A percentile compares a stretch with the other conserved stretches of the same genome.
phyloP scores from a whole-genome alignment of 2,888 invertebrate species.

The Protonemura montana region DNA sequence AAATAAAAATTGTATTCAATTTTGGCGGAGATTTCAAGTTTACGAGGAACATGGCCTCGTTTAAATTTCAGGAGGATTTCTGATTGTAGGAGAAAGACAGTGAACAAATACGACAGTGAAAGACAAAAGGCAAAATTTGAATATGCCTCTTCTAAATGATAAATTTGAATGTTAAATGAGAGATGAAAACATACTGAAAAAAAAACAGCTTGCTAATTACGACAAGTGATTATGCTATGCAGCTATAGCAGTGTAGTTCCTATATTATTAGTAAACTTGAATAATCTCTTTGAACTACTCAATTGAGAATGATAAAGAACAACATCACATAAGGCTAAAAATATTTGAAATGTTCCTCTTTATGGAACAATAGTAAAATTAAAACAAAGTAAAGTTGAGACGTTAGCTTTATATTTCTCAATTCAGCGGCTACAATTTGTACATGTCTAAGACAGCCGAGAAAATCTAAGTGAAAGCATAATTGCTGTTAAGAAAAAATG shows the following conservation, averaged over 20 bases:
- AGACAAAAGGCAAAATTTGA: too few species aligned
- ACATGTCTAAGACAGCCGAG: neutral
- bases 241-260: neutral
- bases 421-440: neutral
- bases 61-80: too few species aligned
- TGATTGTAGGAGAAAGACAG: too few species aligned
- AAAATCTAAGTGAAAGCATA: neutral
- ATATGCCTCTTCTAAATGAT: neutral
- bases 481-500: neutral
- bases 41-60: too few species aligned
- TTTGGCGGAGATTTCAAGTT: too few species aligned
- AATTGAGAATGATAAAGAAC: neutral
- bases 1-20: too few species aligned
- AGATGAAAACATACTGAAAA: neutral
- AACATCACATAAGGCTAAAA: too few species aligned
- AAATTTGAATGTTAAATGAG: neutral
- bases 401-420: neutral
- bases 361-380: too few species aligned
- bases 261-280: neutral
- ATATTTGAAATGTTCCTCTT: too few species aligned
- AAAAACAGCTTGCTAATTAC: neutral
- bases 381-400: neutral
- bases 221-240: neutral
- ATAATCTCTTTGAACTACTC: neutral
- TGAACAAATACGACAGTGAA: too few species aligned